Percentiles rank a stretch among this genome's conserved stretches.
Evolutionary conservation across 2,888 invertebrate species (phyloP).

Genomic region (Bugulina stolonifera): DNA sequence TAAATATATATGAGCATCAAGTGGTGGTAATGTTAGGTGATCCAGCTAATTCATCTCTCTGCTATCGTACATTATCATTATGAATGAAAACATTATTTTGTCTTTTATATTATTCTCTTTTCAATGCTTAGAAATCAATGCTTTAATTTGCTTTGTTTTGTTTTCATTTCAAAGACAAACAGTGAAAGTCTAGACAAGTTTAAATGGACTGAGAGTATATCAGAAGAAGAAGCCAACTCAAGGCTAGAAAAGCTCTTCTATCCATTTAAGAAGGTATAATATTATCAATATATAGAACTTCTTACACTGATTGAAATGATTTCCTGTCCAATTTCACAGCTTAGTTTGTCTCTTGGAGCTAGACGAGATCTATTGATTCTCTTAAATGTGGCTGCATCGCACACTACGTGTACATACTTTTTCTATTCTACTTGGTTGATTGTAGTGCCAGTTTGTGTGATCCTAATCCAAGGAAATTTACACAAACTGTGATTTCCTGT

Average conservation of each 20-base stretch:
- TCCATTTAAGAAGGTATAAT: conserved; percentile 37
- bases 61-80: no score
- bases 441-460: no score
- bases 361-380: background rate
- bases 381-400: no score
- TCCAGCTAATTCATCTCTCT: no score
- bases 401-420: no score
- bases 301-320: background rate
- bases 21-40: no score
- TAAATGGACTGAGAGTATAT: conserved; percentile 33
- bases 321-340: no score
- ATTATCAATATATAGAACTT: background rate
- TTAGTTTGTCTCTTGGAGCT: background rate
- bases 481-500: no score
- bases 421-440: no score
- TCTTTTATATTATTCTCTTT: background rate
- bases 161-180: conserved; percentile 5
- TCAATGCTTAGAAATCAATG: background rate
- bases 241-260: conserved; percentile 35
- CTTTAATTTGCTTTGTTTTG: conserved; percentile 15
- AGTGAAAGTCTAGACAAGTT: conserved; percentile 27
- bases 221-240: conserved; percentile 30
- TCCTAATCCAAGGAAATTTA: no score
- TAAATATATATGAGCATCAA: no score
- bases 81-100: background rate